phyloP scores from a whole-genome alignment of 2,888 invertebrate genomes.

The Calliopum simillimum region DNA sequence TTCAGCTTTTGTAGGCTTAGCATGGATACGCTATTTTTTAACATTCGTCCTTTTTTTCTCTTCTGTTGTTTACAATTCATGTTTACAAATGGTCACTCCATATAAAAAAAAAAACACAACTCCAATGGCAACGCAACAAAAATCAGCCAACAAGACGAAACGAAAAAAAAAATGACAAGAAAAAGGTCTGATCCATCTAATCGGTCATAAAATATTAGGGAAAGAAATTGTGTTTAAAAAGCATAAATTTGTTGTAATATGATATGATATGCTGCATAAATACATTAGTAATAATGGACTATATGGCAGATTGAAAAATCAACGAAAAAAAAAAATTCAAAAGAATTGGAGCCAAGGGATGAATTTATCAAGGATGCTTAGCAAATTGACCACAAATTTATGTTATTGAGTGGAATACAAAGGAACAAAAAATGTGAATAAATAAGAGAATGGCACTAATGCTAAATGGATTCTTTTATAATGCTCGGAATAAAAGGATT shows the following conservation, averaged over 20 bases:
- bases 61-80: conserved; percentile 1
- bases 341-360: background rate
- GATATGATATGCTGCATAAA: conserved; percentile 25
- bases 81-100: conserved; percentile 8
- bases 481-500: no score
- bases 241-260: conserved; percentile 18
- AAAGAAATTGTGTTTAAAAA: conserved; percentile 10
- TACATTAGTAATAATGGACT: conserved; percentile 4
- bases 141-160: background rate
- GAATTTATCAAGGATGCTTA: background rate
- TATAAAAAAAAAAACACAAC: no score
- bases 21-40: background rate
- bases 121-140: no score
- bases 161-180: background rate
- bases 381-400: conserved; percentile 24
- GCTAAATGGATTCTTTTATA: no score
- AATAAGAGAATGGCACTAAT: no score
- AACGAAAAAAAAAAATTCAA: background rate
- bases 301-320: background rate
- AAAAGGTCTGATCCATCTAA: conserved; percentile 23
- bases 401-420: conserved; percentile 14
- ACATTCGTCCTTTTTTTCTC: background rate
- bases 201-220: conserved; percentile 17
- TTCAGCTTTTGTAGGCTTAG: background rate
- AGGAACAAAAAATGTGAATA: no score